A percentile compares a stretch with the other conserved stretches of the same genome.
These are phyloP conservation scores for Pseudomyrmex flavicornis DNA, from an alignment of 1,140 invertebrate genomes.

Conservation along the genomic window DNA sequence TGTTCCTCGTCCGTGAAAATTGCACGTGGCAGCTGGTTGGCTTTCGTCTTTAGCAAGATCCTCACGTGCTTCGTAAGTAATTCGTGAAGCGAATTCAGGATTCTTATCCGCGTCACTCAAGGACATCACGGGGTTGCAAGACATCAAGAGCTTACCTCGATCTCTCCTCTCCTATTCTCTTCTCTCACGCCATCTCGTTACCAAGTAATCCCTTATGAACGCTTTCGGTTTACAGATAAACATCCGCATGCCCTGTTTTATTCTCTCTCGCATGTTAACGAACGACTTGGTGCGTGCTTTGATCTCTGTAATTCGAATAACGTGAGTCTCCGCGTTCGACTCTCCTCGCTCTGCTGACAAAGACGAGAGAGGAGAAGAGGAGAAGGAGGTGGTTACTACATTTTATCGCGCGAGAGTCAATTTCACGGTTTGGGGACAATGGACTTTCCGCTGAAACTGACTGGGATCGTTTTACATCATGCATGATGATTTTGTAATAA, in stretches of 20 bases:
- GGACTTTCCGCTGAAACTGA: background rate
- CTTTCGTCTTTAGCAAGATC: slow-evolving; percentile 66
- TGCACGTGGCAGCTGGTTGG: slow-evolving; percentile 60
- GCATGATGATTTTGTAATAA: background rate
- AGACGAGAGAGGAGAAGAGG: background rate
- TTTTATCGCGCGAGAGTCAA: background rate
- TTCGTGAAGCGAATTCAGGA: slow-evolving; percentile 78
- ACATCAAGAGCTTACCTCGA: slow-evolving; percentile 32
- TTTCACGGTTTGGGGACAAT: background rate
- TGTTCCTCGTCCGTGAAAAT: slow-evolving; percentile 50
- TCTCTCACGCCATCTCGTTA: slow-evolving; percentile 63
- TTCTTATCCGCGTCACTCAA: slow-evolving; percentile 67
- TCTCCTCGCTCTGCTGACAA: background rate
- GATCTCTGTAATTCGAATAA: slow-evolving; percentile 30
- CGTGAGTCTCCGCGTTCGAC: background rate
- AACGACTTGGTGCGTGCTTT: slow-evolving; percentile 36
- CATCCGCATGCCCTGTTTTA: background rate
- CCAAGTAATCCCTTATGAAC: slow-evolving; percentile 41
- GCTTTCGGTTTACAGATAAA: slow-evolving; percentile 49
- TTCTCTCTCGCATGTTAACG: background rate
- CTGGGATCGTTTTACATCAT: background rate
- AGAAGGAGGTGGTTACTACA: too few relatives aligned
- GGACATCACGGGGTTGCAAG: slow-evolving; percentile 34
- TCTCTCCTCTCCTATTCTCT: background rate
- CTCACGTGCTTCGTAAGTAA: slow-evolving; percentile 78